A percentile compares a stretch with the other conserved stretches of the same genome.
Evolutionary conservation across 2,888 invertebrate genomes (phyloP).

Genomic region (Acronicta leporina): DNA sequence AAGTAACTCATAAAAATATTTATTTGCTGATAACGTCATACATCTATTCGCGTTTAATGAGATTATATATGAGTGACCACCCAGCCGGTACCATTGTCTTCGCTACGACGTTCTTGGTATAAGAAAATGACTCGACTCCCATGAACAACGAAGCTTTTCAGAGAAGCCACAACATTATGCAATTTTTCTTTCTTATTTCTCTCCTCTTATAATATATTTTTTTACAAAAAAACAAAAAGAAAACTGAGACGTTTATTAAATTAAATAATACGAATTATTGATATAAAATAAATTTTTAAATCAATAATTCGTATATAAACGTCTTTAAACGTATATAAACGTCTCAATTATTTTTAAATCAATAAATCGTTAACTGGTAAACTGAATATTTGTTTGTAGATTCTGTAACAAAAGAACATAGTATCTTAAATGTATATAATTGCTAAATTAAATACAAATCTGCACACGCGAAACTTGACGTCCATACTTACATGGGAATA

Average conservation of each 20-base stretch:
- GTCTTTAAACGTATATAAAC: too few species aligned
- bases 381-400: constrained; percentile 15
- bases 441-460: constrained; percentile 23
- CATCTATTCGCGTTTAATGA: constrained; percentile 41
- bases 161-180: background rate
- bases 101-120: constrained; percentile 16
- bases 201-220: background rate
- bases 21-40: constrained; percentile 38
- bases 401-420: constrained; percentile 22
- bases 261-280: background rate
- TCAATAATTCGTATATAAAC: too few species aligned
- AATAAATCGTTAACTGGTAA: constrained; percentile 18
- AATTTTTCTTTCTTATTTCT: background rate
- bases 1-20: constrained; percentile 36
- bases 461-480: constrained; percentile 19
- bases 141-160: background rate
- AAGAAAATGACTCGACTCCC: constrained; percentile 9
- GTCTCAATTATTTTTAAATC: too few species aligned
- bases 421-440: constrained; percentile 5
- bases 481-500: constrained; percentile 4
- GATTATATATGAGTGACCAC: constrained; percentile 40
- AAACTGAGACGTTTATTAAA: constrained; percentile 13
- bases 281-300: constrained; percentile 16
- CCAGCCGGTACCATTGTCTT: constrained; percentile 34
- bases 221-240: background rate